phyloP scores from a whole-genome alignment of 1,140 invertebrate species.

The Aplysia californica region DNA sequence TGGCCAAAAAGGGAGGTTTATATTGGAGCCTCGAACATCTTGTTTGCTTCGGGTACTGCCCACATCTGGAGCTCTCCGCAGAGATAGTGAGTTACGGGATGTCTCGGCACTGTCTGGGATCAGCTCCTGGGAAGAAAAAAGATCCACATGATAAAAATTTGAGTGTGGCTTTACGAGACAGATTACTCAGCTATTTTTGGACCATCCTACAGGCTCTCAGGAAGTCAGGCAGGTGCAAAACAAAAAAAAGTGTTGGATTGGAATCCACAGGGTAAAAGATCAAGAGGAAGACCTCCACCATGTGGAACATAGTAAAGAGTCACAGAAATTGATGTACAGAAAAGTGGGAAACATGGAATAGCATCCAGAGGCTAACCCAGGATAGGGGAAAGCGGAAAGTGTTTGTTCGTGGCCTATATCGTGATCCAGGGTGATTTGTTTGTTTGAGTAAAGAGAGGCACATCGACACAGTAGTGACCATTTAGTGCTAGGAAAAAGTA shows the following conservation, averaged over 20 bases:
- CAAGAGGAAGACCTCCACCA: too few relatives aligned
- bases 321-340: too few relatives aligned
- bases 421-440: too few relatives aligned
- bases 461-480: too few relatives aligned
- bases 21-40: constrained; percentile 76
- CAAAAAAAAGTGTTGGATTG: too few relatives aligned
- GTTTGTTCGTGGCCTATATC: too few relatives aligned
- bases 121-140: constrained; percentile 65
- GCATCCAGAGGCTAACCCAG: too few relatives aligned
- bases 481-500: too few relatives aligned
- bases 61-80: constrained; percentile 73
- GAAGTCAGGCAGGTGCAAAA: not conserved
- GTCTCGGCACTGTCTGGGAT: constrained; percentile 74
- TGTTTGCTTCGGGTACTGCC: constrained; percentile 65
- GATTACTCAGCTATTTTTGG: not conserved
- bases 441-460: too few relatives aligned
- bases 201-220: not conserved
- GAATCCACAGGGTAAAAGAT: too few relatives aligned
- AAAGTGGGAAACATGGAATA: too few relatives aligned
- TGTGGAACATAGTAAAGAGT: not conserved
- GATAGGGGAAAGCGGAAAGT: too few relatives aligned
- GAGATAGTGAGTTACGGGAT: constrained; percentile 81
- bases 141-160: not conserved
- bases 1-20: constrained; percentile 84
- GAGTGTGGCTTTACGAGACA: not conserved